Evolutionary conservation across 2,113 vertebrate species (phyloP).

Genomic region (Myrmophylax atrothorax): DNA sequence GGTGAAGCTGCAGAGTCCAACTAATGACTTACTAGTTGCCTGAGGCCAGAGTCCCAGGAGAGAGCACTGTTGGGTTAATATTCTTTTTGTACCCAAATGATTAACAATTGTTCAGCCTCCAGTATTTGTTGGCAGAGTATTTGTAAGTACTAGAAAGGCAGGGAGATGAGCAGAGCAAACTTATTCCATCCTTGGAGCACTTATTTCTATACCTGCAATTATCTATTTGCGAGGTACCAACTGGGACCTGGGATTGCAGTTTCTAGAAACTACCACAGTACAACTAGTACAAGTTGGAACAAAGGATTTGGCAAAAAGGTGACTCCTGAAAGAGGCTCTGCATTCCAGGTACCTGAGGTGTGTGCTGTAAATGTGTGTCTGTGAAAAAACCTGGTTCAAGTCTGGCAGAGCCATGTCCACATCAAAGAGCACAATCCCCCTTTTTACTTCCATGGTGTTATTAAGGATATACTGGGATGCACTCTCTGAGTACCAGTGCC

Average conservation of each 20-base stretch:
- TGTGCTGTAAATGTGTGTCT: neutral
- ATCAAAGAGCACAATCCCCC: rapidly evolving
- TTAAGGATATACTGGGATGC: rapidly evolving
- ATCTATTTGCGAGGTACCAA: rapidly evolving
- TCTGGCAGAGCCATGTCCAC: too few relatives aligned
- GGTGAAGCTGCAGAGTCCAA: neutral
- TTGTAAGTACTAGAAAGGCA: neutral
- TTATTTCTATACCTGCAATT: neutral
- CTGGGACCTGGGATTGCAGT: neutral
- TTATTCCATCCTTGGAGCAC: neutral
- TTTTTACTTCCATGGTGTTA: rapidly evolving
- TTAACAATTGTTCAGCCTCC: neutral
- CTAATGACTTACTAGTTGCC: neutral
- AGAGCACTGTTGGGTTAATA: neutral
- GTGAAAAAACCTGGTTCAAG: neutral
- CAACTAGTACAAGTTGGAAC: neutral
- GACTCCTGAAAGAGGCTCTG: neutral
- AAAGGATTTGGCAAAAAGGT: neutral
- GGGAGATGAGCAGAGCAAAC: neutral
- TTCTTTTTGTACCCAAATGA: neutral
- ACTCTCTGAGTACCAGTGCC: neutral
- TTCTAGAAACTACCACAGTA: neutral
- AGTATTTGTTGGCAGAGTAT: neutral
- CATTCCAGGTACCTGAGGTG: rapidly evolving
- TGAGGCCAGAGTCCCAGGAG: neutral